Percentiles rank a stretch among this genome's conserved stretches.
Evolutionary conservation across 2,113 vertebrate species (phyloP).

Genomic region (Eudyptes chrysolophus): DNA sequence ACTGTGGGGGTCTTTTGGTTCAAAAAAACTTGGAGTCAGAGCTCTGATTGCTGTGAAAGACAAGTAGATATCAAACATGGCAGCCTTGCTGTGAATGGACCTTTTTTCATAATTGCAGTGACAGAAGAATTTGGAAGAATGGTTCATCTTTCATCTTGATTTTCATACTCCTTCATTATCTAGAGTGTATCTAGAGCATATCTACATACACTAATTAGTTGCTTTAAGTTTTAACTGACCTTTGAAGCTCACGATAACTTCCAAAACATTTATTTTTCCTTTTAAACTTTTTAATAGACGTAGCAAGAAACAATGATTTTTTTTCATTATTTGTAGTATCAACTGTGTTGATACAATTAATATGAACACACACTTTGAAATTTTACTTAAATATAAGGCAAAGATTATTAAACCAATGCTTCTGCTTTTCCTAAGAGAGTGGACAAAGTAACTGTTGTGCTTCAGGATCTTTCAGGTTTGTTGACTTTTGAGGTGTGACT

Average conservation of each 20-base stretch:
- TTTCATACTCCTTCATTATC: background rate
- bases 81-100: background rate
- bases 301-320: background rate
- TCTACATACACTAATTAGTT: background rate
- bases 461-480: background rate
- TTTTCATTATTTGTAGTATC: background rate
- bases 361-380: background rate
- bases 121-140: slow-evolving; percentile 1
- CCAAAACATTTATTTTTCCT: background rate
- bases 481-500: background rate
- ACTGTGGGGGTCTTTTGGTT: background rate
- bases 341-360: background rate
- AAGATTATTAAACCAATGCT: background rate
- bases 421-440: background rate
- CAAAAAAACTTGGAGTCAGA: background rate
- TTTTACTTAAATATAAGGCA: background rate
- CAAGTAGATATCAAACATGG: background rate
- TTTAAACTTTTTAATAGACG: background rate
- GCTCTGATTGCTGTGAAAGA: background rate
- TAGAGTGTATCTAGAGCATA: background rate
- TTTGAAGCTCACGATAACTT: background rate
- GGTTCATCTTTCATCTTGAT: background rate
- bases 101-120: background rate
- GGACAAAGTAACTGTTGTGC: background rate
- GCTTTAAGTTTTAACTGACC: background rate